These are phyloP conservation scores for Myotis lucifugus DNA, from an alignment of 2,113 vertebrate species.

Conservation along the genomic window DNA sequence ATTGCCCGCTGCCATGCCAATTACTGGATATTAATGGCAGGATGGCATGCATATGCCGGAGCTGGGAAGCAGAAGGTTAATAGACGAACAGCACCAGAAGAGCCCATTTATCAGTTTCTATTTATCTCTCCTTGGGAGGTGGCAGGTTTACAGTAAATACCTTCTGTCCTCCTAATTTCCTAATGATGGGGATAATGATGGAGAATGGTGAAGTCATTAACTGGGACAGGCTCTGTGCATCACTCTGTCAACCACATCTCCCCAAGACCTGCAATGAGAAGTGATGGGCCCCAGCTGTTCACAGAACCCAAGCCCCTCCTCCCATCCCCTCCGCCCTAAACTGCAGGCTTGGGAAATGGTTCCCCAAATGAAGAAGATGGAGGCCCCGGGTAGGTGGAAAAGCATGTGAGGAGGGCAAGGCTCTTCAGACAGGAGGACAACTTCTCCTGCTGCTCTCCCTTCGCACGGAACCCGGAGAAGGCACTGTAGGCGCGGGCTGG, in stretches of 20 bases:
- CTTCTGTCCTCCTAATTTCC: constrained; percentile 99
- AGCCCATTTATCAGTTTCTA: constrained; percentile 99
- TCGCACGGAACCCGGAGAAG: background rate
- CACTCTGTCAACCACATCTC: constrained; percentile 97
- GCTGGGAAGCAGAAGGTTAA: constrained; percentile 98
- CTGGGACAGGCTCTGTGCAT: constrained; percentile 97
- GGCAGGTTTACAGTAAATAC: constrained; percentile 99
- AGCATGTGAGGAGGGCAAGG: background rate
- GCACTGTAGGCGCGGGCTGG: background rate
- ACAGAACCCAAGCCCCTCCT: constrained; percentile 81
- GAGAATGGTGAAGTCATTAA: constrained; percentile 99
- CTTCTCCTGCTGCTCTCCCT: background rate
- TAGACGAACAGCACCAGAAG: constrained; percentile 94
- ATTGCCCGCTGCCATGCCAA: constrained; percentile 86
- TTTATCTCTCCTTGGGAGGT: constrained; percentile 99
- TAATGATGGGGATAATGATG: constrained; percentile 99
- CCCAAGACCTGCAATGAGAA: constrained; percentile 95
- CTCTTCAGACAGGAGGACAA: background rate
- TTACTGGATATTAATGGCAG: constrained; percentile 97
- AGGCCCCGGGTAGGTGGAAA: background rate
- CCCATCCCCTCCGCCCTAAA: constrained; percentile 71
- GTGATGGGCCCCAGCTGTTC: constrained; percentile 98
- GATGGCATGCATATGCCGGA: constrained; percentile 93
- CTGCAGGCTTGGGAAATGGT: constrained; percentile 66
- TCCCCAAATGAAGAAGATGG: constrained; percentile 47